Evolutionary conservation across 2,797 vertebrate species (phyloP).

Genomic region (Sebastes cheni): DNA sequence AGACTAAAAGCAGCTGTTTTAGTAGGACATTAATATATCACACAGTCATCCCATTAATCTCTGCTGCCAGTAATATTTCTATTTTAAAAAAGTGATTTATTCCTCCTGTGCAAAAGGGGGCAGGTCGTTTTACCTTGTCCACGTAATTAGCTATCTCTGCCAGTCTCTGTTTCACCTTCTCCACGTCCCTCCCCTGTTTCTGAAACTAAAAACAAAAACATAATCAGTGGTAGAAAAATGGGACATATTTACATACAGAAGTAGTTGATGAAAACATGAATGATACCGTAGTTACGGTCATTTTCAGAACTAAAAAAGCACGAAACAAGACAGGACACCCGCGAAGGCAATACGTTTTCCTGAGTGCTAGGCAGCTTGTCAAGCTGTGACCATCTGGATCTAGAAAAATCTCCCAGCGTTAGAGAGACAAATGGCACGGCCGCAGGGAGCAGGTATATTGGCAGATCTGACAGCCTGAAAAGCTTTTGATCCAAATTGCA

Average conservation of each 20-base stretch:
- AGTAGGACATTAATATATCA: constrained; percentile 68
- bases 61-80: constrained; percentile 65
- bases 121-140: constrained; percentile 90
- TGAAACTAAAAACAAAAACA: constrained; percentile 87
- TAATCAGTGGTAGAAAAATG: constrained; percentile 9
- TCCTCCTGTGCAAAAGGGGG: constrained; percentile 32
- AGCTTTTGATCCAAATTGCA: constrained; percentile 45
- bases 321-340: constrained; percentile 14
- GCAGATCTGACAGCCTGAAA: constrained; percentile 49
- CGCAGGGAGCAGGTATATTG: constrained; percentile 60
- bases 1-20: constrained; percentile 65
- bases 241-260: not conserved
- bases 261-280: not conserved
- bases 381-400: constrained; percentile 75
- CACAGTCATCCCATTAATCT: constrained; percentile 67
- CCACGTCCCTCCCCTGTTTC: constrained; percentile 96
- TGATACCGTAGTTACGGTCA: not conserved
- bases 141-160: constrained; percentile 98
- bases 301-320: constrained; percentile 17
- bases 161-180: constrained; percentile 95
- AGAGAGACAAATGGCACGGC: constrained; percentile 48
- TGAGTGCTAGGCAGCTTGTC: constrained; percentile 51
- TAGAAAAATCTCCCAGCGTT: constrained; percentile 58
- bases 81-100: constrained; percentile 74
- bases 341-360: constrained; percentile 34